phyloP scores from a whole-genome alignment of 2,888 invertebrate genomes.

The Tethea ocularis region DNA sequence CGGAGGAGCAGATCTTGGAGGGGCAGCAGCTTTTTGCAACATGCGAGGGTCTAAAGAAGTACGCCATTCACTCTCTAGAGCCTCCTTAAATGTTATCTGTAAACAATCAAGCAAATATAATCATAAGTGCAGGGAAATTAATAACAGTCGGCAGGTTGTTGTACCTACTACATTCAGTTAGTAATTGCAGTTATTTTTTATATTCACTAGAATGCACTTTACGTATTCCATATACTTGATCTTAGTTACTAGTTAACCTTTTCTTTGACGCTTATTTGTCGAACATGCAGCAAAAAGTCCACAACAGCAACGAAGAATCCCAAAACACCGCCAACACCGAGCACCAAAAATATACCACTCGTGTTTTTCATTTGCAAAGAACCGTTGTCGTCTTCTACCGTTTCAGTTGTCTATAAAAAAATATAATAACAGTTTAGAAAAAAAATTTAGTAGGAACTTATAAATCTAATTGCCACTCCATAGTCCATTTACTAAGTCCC shows the following conservation, averaged over 20 bases:
- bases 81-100: conserved; percentile 69
- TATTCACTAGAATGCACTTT: too few species aligned
- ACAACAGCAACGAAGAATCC: conserved; percentile 90
- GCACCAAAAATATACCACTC: conserved; percentile 95
- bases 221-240: too few species aligned
- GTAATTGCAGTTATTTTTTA: too few species aligned
- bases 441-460: neutral
- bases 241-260: conserved; percentile 84
- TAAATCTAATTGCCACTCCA: too few species aligned
- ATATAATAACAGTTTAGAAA: neutral
- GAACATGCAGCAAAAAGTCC: conserved; percentile 94
- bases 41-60: conserved; percentile 68
- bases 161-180: too few species aligned
- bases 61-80: conserved; percentile 69
- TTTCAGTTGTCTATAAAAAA: conserved; percentile 36
- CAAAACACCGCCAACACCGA: conserved; percentile 88
- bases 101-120: conserved; percentile 12
- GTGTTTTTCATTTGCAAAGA: conserved; percentile 93
- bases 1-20: conserved; percentile 66
- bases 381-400: conserved; percentile 70
- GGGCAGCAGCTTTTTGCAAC: conserved; percentile 64
- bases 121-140: neutral
- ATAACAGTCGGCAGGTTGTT: neutral
- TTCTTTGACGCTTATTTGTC: conserved; percentile 89
- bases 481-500: too few species aligned